phyloP scores from a whole-genome alignment of 2,797 vertebrate genomes.

The Pseudochirops cupreus region DNA sequence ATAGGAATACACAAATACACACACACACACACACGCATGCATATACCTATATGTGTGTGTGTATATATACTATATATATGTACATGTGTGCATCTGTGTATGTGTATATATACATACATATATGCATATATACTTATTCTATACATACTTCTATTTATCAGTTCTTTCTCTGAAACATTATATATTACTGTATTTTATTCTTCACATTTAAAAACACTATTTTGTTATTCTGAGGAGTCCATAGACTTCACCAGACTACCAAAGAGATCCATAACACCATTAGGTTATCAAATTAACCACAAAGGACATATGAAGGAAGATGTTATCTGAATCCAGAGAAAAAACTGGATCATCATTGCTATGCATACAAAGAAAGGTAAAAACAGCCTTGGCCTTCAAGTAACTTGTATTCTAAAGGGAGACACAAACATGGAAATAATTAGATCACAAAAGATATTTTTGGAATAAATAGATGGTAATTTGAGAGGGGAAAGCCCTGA shows the following conservation, averaged over 20 bases:
- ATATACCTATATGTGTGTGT: too few relatives aligned
- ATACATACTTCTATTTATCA: not conserved
- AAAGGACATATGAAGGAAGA: not conserved
- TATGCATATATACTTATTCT: not conserved
- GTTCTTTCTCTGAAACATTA: not conserved
- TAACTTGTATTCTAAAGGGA: not conserved
- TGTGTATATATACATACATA: not conserved
- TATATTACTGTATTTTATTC: not conserved
- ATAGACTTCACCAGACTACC: not conserved
- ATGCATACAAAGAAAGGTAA: not conserved
- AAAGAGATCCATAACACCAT: not conserved
- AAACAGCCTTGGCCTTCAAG: not conserved
- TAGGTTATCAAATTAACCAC: not conserved
- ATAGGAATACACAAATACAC: too few relatives aligned
- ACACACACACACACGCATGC: too few relatives aligned
- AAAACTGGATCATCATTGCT: not conserved
- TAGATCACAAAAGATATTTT: not conserved
- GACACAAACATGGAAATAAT: not conserved
- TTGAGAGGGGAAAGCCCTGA: not conserved
- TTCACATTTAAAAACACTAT: not conserved
- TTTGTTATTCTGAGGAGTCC: not conserved
- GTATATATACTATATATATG: too few relatives aligned
- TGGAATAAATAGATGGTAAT: not conserved
- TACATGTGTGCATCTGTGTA: too few relatives aligned
- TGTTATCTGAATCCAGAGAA: not conserved